Evolutionary conservation across 2,888 invertebrate species (phyloP).

Genomic region (Eilema sororculum): DNA sequence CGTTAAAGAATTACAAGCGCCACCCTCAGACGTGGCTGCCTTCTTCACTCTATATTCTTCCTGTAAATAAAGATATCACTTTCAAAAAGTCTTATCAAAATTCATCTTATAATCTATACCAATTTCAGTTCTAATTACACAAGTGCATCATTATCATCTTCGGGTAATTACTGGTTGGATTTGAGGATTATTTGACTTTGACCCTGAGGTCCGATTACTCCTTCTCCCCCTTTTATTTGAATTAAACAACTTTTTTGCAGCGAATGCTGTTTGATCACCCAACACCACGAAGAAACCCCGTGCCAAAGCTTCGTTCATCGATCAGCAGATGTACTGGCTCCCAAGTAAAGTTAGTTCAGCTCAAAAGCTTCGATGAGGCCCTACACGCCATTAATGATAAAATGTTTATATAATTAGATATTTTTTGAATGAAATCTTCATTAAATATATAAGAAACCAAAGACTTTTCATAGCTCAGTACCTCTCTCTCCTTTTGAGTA

Average conservation of each 20-base stretch:
- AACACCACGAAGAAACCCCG: background rate
- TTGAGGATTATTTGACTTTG: background rate
- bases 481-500: constrained; percentile 72
- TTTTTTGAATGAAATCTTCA: background rate
- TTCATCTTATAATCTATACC: background rate
- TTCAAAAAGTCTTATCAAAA: no score
- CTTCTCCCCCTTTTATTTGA: background rate
- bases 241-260: background rate
- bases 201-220: background rate
- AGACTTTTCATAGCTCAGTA: constrained; percentile 32
- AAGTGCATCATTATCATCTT: background rate
- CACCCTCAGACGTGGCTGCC: constrained; percentile 75
- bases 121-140: background rate
- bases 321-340: background rate
- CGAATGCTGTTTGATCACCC: background rate
- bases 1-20: constrained; percentile 77
- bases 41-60: constrained; percentile 80
- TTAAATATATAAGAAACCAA: background rate
- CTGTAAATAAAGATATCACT: constrained; percentile 48
- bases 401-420: background rate
- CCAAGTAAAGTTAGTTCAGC: no score
- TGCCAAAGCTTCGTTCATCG: background rate
- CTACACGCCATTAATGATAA: no score
- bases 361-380: no score
- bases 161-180: background rate